Evolutionary conservation across 2,797 vertebrate species (phyloP).

Genomic region (Hafferia zeledoni): DNA sequence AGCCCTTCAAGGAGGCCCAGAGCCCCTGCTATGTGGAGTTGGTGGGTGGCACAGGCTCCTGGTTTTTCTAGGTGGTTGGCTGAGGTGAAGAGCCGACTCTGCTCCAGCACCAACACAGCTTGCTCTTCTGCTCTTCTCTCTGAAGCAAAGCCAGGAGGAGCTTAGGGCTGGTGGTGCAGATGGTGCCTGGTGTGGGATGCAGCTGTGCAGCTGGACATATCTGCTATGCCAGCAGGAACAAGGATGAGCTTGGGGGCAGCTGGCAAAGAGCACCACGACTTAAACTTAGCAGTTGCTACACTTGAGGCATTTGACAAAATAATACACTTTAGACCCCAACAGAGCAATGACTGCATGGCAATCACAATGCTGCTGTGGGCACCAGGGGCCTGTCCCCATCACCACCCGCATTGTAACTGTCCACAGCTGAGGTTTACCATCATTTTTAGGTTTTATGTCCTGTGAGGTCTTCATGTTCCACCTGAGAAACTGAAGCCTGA

Average conservation of each 20-base stretch:
- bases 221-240: not conserved
- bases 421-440: not conserved
- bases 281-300: not conserved
- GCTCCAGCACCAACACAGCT: not conserved
- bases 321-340: not conserved
- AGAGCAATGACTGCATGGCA: not conserved
- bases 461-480: not conserved
- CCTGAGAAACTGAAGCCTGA: not conserved
- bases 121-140: not conserved
- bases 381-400: not conserved
- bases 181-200: not conserved
- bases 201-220: not conserved
- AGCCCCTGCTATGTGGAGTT: not conserved
- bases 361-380: not conserved
- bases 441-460: not conserved
- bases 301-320: not conserved
- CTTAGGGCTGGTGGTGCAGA: not conserved
- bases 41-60: not conserved
- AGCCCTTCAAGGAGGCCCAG: not conserved
- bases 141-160: not conserved
- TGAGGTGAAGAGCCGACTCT: not conserved
- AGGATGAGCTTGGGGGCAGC: not conserved
- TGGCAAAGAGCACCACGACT: not conserved
- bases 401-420: rapidly evolving
- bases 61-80: not conserved